Evolutionary conservation across 2,113 vertebrate species (phyloP), one percentile per base, ranked within the genome.

Genomic region (Micronisus gabar): DNA sequence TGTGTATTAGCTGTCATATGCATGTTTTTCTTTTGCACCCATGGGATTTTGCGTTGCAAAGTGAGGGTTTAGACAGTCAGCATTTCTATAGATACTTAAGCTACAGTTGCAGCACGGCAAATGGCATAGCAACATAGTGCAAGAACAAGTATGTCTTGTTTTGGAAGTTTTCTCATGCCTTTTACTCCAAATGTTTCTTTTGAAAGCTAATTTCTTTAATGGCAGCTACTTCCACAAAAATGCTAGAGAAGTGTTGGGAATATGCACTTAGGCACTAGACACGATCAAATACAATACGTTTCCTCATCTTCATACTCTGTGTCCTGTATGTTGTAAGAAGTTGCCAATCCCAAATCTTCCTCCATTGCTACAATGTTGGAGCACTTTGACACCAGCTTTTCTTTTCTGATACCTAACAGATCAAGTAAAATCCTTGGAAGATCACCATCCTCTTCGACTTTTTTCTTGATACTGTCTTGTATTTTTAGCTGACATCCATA

Each of bases 351-450:
- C 21, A 30, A 82, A 14, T 7, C 52, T 61, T 79, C 9, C 61
- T 48, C 40, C 6, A 3, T 11, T 27, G 45, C 67, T 59, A 0
- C 25, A 27, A 3, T 2, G 1, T 0, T 34, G 36, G 43, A 67
- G 73, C 56, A 58, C 61, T 43, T 10, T 9, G 41, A 13, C 40
- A 16, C 4, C 70, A 62, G 17, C 48, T 83, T 53, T 65, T 34
- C 38, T 61, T 21, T 67, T 56, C 56, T 56, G 53, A 2, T 25
- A 36, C 11, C 27, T 38, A 70, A 48, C 40, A 84, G 52, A 22
- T 18, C 29, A 32, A 50, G 36, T 15, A 12, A 80, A 55, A 71
- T 34, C 26, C 55, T 43, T 5, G 19, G 29, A 15, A 52, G 43
- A n/a, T 68, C 72, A n/a, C 48, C 40, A 38, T 65, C 34, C n/a